Evolutionary conservation across 2,113 vertebrate genomes (phyloP), one percentile per base, ranked within the genome.

Genomic region (Neodon shergylaensis): DNA sequence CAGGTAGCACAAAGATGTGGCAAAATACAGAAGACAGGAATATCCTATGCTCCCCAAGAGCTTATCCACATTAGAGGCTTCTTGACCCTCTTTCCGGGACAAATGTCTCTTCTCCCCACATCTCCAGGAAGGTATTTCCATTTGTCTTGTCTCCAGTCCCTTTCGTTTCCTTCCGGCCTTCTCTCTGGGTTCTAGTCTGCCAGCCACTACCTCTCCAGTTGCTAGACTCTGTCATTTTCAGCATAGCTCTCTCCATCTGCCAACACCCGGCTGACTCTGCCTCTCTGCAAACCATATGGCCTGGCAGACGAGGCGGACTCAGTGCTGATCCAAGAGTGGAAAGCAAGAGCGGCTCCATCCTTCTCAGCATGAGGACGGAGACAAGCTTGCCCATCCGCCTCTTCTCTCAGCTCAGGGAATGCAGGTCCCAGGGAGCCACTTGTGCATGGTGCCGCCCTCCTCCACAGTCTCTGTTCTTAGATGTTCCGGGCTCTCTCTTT

Each of bases 161-260:
- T 74, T 79, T 26, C 19, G 7, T 86, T 81, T 95, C 66, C 44
- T 68, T 90, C 39, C 10, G 7, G 76, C 72, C 31, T 86, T 83
- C n/a, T 95, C 21, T 49, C 61, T 24, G 49, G 36, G 36, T 19
- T 95, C 88, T 94, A 1, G 0, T 91, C 74, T 91, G 89, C 88
- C 84, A 93, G 66, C 47, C 44, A 52, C 94, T 42, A 33, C 63
- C 73, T 90, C 47, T 54, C 92, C 95, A 96, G 94, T 94, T 96
- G 97, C 95, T 97, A 97, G 96, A 96, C 97, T 96, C 97, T 92
- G 94, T 94, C 97, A 96, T 97, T 97, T 97, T 95, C 97, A 98
- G 97, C 94, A 96, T 28, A 63, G 88, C 61, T 96, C 92, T 28
- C 36, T 95, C 94, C 94, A 77, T 96, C 96, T 98, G 97, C 86